Percentiles rank a stretch among this genome's conserved stretches.
phyloP scores from a whole-genome alignment of 1,140 invertebrate genomes.

The Penaeus chinensis region DNA sequence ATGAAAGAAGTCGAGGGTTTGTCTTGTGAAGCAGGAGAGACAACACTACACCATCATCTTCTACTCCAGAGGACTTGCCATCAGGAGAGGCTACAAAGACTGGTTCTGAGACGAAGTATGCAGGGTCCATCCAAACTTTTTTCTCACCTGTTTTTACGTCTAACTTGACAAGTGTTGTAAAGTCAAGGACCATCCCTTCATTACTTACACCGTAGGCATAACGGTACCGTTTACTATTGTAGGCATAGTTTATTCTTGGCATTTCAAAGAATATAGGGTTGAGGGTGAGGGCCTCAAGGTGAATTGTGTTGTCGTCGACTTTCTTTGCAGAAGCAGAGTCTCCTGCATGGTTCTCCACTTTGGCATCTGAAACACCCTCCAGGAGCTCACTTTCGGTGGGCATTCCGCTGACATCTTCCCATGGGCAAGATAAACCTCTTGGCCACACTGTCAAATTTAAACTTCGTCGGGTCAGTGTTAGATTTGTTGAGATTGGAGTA shows the following conservation, averaged over 20 bases:
- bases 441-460: background rate
- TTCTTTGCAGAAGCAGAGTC: conserved; percentile 1
- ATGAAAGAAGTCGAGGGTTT: conserved; percentile 60
- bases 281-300: background rate
- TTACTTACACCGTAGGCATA: conserved; percentile 16
- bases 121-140: background rate
- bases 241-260: conserved; percentile 15
- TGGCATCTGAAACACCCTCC: too few relatives aligned
- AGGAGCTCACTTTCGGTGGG: background rate
- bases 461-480: background rate
- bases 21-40: conserved; percentile 63
- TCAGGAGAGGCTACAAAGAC: conserved; percentile 66
- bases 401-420: background rate
- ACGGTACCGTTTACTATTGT: conserved; percentile 8
- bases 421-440: background rate
- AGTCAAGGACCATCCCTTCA: background rate
- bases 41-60: conserved; percentile 67
- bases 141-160: background rate
- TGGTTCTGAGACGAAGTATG: conserved; percentile 64
- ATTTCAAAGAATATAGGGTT: conserved; percentile 16
- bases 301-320: background rate
- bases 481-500: background rate
- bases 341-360: background rate
- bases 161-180: background rate
- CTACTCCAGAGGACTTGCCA: conserved; percentile 43